Conservation (phyloP, 2,113 vertebrate species). For the Pao palembangensis region DNA sequence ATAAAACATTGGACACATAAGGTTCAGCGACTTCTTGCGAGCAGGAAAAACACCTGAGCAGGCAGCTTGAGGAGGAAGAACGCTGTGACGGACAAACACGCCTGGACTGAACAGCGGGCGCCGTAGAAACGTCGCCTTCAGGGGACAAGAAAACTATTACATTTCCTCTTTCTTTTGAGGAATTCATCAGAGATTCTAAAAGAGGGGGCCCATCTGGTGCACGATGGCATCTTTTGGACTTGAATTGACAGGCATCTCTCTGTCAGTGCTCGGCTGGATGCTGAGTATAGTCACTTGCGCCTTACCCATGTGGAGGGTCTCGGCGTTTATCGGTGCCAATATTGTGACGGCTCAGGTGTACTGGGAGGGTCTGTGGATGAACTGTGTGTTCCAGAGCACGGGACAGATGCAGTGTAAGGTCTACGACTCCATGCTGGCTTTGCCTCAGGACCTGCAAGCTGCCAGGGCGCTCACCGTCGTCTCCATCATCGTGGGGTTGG, state of each 20-base stretch:
- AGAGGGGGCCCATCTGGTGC: neutral
- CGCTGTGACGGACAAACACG: neutral
- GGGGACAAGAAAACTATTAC: neutral
- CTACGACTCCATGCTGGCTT: conserved; percentile 88
- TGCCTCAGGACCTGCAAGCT: conserved; percentile 87
- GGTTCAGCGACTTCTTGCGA: conserved; percentile 18
- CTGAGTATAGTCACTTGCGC: conserved; percentile 81
- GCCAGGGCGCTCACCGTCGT: conserved; percentile 86
- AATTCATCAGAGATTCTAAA: neutral
- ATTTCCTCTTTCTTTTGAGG: too few species aligned
- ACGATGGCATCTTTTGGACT: conserved; percentile 81
- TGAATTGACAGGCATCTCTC: conserved; percentile 81
- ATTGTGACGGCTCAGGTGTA: conserved; percentile 89
- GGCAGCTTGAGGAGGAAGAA: conserved; percentile 2
- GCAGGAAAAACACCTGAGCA: neutral
- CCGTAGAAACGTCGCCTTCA: neutral
- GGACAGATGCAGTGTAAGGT: conserved; percentile 92
- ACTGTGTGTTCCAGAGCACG: conserved; percentile 88
- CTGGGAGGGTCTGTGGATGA: conserved; percentile 93
- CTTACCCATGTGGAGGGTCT: conserved; percentile 90
- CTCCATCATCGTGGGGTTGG: conserved; percentile 78
- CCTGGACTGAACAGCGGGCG: conserved; percentile 9
- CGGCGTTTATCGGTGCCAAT: conserved; percentile 92
- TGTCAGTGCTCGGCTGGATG: conserved; percentile 85
- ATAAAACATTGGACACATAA: conserved; percentile 52